phyloP scores from a whole-genome alignment of 1,140 invertebrate species.

The Metopolophium dirhodum region DNA sequence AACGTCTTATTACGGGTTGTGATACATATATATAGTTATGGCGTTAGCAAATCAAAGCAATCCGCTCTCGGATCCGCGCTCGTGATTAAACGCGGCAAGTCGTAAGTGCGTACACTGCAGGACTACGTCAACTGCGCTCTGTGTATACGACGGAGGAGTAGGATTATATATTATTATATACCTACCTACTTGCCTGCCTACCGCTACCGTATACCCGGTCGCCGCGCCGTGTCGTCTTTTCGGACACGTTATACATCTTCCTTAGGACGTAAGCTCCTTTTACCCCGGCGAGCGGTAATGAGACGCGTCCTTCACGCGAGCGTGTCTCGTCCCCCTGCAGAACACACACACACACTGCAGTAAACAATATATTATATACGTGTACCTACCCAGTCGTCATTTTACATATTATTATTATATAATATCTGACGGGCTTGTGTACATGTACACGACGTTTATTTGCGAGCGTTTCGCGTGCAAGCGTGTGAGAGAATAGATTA shows the following conservation, averaged over 20 bases:
- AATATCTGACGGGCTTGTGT: neutral
- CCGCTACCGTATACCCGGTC: neutral
- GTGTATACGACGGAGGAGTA: neutral
- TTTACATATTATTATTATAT: neutral
- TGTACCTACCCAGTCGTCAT: neutral
- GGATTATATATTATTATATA: slow-evolving; percentile 26
- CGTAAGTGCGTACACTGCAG: neutral
- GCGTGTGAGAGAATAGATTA: neutral
- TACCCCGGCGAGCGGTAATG: slow-evolving; percentile 26
- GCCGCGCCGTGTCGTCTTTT: slow-evolving; percentile 24
- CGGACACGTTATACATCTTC: slow-evolving; percentile 48
- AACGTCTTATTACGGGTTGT: neutral
- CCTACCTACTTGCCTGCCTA: too few species aligned
- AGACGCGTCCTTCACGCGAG: slow-evolving; percentile 40
- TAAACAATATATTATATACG: neutral
- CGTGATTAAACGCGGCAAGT: slow-evolving; percentile 45
- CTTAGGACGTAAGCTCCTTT: slow-evolving; percentile 16
- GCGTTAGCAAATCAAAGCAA: slow-evolving; percentile 49
- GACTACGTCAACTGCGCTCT: neutral
- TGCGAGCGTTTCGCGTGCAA: neutral
- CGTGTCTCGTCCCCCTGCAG: neutral
- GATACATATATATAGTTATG: neutral
- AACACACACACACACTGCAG: too few species aligned
- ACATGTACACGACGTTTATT: neutral
- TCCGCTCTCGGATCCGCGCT: neutral